Conservation (phyloP, 1,140 invertebrate genomes). For the Neuroterus valhalla region DNA sequence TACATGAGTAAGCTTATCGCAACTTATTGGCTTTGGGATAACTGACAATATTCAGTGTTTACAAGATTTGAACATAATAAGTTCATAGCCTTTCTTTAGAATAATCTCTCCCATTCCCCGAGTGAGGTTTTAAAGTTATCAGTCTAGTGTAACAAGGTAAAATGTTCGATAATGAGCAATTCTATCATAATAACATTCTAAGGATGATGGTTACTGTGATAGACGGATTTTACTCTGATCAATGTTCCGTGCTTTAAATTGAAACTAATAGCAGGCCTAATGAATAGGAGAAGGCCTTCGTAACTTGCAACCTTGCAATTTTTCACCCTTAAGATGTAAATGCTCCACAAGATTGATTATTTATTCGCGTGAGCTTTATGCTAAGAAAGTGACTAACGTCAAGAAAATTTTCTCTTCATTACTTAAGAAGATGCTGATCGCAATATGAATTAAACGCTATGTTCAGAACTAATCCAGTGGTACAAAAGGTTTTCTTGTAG, state of each 20-base stretch:
- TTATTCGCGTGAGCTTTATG: background rate
- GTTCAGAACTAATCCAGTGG: too few relatives aligned
- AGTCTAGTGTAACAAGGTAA: background rate
- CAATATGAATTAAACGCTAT: too few relatives aligned
- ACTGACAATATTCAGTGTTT: too few relatives aligned
- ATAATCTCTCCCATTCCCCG: too few relatives aligned
- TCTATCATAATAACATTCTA: slow-evolving; percentile 11
- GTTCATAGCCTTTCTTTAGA: too few relatives aligned
- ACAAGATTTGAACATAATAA: too few relatives aligned
- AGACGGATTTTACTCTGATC: background rate
- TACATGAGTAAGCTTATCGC: too few relatives aligned
- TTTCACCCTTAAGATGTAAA: slow-evolving; percentile 2
- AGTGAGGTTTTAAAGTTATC: too few relatives aligned
- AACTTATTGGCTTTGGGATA: too few relatives aligned
- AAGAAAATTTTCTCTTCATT: slow-evolving; percentile 1
- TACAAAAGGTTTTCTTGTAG: too few relatives aligned
- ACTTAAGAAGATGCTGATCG: background rate
- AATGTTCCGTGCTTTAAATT: background rate
- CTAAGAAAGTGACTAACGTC: background rate
- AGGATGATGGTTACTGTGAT: slow-evolving; percentile 12
- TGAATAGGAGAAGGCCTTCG: slow-evolving; percentile 7
- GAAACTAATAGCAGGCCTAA: slow-evolving; percentile 19
- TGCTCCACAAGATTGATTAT: background rate
- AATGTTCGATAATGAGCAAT: slow-evolving; percentile 5
- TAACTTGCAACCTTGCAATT: background rate